phyloP scores from a whole-genome alignment of 2,888 invertebrate genomes.

The Ephialtes manifestator region DNA sequence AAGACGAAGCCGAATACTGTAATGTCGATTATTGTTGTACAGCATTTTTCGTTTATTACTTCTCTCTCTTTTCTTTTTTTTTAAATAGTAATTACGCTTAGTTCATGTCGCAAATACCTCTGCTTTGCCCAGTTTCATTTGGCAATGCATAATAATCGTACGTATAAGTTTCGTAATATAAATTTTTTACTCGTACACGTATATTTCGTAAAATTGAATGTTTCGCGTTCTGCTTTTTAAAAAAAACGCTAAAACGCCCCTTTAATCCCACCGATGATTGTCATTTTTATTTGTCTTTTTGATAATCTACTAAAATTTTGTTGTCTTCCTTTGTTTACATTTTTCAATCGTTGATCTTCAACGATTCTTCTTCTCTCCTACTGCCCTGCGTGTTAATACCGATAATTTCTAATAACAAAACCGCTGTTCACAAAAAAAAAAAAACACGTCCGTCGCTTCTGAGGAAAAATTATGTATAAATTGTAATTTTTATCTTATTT shows the following conservation, averaged over 20 bases:
- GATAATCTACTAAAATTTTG: conserved; percentile 1
- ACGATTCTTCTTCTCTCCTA: conserved; percentile 2
- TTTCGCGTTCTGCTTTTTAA: conserved; percentile 23
- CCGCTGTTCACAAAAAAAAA: conserved; percentile 43
- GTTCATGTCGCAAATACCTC: conserved; percentile 33
- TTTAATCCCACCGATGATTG: conserved; percentile 29
- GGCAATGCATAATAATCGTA: conserved; percentile 64
- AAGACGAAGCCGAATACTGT: conserved; percentile 39
- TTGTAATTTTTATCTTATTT: conserved; percentile 68
- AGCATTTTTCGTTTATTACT: conserved; percentile 50
- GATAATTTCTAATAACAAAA: conserved; percentile 29
- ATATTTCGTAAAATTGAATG: conserved; percentile 35
- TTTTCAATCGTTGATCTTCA: conserved; percentile 8
- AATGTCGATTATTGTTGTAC: conserved; percentile 67
- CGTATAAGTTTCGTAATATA: conserved; percentile 55
- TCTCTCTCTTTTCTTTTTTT: conserved; percentile 11
- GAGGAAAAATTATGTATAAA: conserved; percentile 63
- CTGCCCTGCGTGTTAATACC: conserved; percentile 10
- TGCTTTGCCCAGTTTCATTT: conserved; percentile 14
- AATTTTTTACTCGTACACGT: conserved; percentile 62
- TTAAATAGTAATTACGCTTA: conserved; percentile 46
- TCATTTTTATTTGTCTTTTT: conserved; percentile 1
- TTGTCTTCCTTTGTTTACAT: conserved; percentile 25
- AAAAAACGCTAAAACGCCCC: conserved; percentile 9
- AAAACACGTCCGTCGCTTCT: conserved; percentile 64